Base-by-base conservation (phyloP, 2,113 vertebrate genomes). In the Larimichthys crocea region DNA sequence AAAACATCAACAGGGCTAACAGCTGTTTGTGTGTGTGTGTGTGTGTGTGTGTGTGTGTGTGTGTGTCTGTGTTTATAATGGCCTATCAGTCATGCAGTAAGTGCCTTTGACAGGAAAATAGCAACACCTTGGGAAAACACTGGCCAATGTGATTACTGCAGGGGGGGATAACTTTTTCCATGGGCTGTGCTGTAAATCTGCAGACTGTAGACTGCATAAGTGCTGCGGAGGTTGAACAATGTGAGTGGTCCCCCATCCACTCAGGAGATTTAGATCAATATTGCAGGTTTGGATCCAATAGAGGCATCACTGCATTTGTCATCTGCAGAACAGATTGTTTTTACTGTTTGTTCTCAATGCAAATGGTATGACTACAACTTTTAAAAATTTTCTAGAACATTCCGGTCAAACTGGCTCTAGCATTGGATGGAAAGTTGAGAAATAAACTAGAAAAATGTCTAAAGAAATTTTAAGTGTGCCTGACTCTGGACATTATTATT, bases 51-150 rank as follows among this genome's bases (percentile, higher is more conserved):
- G 42, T n/a, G 55, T 63, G 59, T 56, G 12, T 68, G 29, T 63
- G 31, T 67, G 50, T 72, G 49, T 68, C 35, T 68, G 53, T 76
- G 5, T 11, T 22, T 40, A 31, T 92, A 89, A 86, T 79, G 72
- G 79, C 55, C 79, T 29, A 92, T 93, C 80, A 92, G 74, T 92
- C 89, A 87, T 69, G 49, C 84, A 73, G 68, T 92, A 92, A 94
- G 90, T 92, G 92, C 91, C 82, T 80, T 44, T 50, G 84, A 88
- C 86, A 78, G 86, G 76, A 86, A 93, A 81, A 87, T 88, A 86
- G 88, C 82, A 90, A 91, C 87, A 92, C 92, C 87, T 83, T 81
- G 87, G 90, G 87, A 92, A 89, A 90, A 88, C 76, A 88, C 66
- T 57, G 79, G 59, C 79, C 85, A 78, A 79, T 83, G 84, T 85